Evolutionary conservation across 2,888 invertebrate species (phyloP), one percentile per base, ranked within the genome.

Genomic region (Rugalucina vietnamica): DNA sequence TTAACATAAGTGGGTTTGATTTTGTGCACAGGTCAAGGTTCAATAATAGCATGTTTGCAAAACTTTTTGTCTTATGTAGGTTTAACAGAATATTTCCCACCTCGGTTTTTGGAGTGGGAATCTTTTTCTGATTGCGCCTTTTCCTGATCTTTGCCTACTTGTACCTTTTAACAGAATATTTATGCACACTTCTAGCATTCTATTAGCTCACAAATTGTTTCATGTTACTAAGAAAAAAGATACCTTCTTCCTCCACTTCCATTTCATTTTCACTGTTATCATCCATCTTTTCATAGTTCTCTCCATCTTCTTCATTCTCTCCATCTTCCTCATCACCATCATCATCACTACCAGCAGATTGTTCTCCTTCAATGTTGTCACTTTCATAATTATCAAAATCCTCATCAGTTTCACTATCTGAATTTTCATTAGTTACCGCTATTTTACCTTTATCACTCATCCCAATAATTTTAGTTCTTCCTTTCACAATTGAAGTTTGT

Each of bases 241-340:
- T 39, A 70, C 57, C 54, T 36, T 70, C 24, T 49, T 81, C 79
- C 50, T 81, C 88, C 69, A 81, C 79, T 5, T 81, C 82, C 54
- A 43, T 76, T 36, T 88, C 88, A 70, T 86, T 88, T 5, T 87
- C 85, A 54, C 54, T 75, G 18, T 75, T 69, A 27, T 70, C 32
- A n/a, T 36, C 70, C 8, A 80, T 85, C 76, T 83, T 82, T 37
- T 76, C 74, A 71, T 79, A 75, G 1, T 87, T 85, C 72, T 95
- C 95, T 29, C 92, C 94, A 73, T 79, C 60, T n/a, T 50, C 32
- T 37, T 21, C 49, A 50, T 81, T 85, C 76, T 83, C 83, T 37
- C 74, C 74, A 71, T 79, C 76, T 2, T 87, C 85, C 72, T 95
- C 95, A 32, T 92, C 94, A 73, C 80, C 60, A 27, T 50, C 32